Percentiles rank a stretch among this genome's conserved stretches.
Evolutionary conservation across 2,797 vertebrate species (phyloP).

Genomic region (Clarias platycephalus): DNA sequence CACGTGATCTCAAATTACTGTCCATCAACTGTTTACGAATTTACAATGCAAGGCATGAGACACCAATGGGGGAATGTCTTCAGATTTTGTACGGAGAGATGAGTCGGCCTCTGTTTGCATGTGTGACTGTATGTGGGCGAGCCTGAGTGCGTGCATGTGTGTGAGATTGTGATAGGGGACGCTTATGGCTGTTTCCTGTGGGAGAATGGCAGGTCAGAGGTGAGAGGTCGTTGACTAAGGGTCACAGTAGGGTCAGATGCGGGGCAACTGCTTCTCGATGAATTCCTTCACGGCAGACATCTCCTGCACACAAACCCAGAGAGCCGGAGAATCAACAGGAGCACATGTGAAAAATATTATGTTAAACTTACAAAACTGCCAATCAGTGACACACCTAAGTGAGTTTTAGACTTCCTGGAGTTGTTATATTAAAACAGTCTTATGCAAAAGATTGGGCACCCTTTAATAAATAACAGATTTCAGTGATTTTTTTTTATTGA

Average conservation of each 20-base stretch:
- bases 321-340: conserved; percentile 4
- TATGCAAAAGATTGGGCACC: too few relatives aligned
- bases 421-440: background rate
- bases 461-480: too few relatives aligned
- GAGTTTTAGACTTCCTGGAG: background rate
- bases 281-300: conserved; percentile 94
- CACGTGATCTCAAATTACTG: conserved; percentile 36
- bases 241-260: conserved; percentile 84
- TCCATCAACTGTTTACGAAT: conserved; percentile 33
- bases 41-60: conserved; percentile 48
- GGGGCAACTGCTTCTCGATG: conserved; percentile 92
- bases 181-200: conserved; percentile 82
- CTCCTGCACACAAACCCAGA: conserved; percentile 77
- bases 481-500: too few relatives aligned
- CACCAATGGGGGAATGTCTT: conserved; percentile 50
- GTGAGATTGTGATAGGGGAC: conserved; percentile 44
- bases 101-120: conserved; percentile 49
- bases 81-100: conserved; percentile 57
- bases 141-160: conserved; percentile 39
- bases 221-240: conserved; percentile 71
- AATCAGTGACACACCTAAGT: background rate
- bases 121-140: conserved; percentile 43
- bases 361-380: background rate
- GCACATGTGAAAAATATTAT: background rate
- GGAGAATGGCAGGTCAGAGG: conserved; percentile 75